A percentile compares a stretch with the other conserved stretches of the same genome.
These are phyloP conservation scores for Galaxias olidus DNA, from an alignment of 2,797 vertebrate species.

Conservation along the genomic window DNA sequence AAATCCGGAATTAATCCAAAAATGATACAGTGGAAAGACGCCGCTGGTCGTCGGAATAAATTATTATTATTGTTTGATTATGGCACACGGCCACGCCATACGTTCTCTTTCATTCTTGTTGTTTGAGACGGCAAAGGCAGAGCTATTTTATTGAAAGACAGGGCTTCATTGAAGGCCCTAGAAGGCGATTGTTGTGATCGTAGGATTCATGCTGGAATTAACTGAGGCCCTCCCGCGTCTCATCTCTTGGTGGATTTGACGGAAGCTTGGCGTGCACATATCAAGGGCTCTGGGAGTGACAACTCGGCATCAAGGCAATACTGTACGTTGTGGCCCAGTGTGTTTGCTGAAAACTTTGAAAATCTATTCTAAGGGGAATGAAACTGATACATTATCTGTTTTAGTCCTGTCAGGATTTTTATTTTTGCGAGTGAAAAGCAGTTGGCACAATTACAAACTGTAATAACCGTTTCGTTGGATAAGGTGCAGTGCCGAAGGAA, in stretches of 20 bases:
- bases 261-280: conserved; percentile 20
- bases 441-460: too few relatives aligned
- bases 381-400: too few relatives aligned
- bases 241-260: conserved; percentile 34
- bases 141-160: conserved; percentile 29
- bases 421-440: too few relatives aligned
- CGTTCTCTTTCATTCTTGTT: not conserved
- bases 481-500: too few relatives aligned
- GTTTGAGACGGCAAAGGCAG: conserved; percentile 1
- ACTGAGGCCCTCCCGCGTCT: conserved; percentile 47
- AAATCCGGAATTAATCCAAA: conserved; percentile 32
- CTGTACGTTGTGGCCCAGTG: too few relatives aligned
- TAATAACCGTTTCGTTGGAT: too few relatives aligned
- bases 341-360: too few relatives aligned
- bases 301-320: too few relatives aligned
- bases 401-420: too few relatives aligned
- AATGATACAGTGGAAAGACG: conserved; percentile 17
- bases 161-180: conserved; percentile 10
- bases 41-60: conserved; percentile 2
- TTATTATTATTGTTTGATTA: too few relatives aligned
- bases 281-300: conserved; percentile 31
- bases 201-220: conserved; percentile 56
- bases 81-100: too few relatives aligned
- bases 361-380: too few relatives aligned
- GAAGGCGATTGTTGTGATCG: conserved; percentile 25